Evolutionary conservation across 92 coral and sea anemone species (phyloP), one percentile per base, ranked within the genome.

Genomic region (Epizoanthus scotinus): DNA sequence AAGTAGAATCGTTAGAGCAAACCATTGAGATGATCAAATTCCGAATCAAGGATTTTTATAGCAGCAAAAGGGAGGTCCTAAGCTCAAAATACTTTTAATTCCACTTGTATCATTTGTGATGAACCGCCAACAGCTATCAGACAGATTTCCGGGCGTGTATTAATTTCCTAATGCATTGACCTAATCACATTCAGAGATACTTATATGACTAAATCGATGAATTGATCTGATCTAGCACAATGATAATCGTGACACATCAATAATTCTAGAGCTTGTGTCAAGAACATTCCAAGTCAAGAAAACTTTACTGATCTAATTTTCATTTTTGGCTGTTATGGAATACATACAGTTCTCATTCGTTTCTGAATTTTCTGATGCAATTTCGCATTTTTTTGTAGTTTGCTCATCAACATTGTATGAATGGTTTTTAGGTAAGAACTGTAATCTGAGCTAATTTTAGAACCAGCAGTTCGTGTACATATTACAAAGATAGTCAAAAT

Each of bases 41-140:
- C 42, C 81, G 81, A 75, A 75, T 75, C 34, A 58, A 59, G 38
- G 81, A 75, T 24, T 75, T 59, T 75, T 75, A 75, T 36, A 36
- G 17, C 42, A 75, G 81, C 44, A 75, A 75, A 60, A 75, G 81
- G 31, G 81, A 75, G 56, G 81, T 75, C 20, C 61, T 75, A 26
- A 75, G 81, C 54, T 75, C 81, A 3, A 75, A 75, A 75, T 75
- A 75, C 61, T 75, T 75, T 54, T 59, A 75, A 75, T 75, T 18
- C 81, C 81, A 40, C 26, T 34, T 12, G 13, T 36, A 38, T 22
- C 68, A 36, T 22, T 75, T 59, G 52, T 75, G 81, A 57, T 68
- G 40, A 38, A 21, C 81, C 81, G 81, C 36, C 55, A 75, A 28
- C 67, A 54, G 42, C 26, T 57, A 20, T 58, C 68, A 75, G 81